Percentiles rank a stretch among this genome's conserved stretches.
These are phyloP conservation scores for Apamea anceps DNA, from an alignment of 2,888 invertebrate species.

Conservation along the genomic window DNA sequence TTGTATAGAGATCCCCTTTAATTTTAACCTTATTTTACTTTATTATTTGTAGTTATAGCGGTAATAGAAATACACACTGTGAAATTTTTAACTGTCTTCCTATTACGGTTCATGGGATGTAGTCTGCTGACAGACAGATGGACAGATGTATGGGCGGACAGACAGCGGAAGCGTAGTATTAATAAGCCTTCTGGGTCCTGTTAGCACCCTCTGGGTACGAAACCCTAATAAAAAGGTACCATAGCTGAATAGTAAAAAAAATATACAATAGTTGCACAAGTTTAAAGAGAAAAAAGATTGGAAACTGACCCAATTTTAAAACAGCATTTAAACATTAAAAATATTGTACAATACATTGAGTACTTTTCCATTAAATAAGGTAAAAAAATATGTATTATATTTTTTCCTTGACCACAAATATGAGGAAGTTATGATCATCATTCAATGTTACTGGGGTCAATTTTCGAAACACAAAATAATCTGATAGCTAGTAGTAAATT, in stretches of 20 bases:
- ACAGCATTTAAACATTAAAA: not conserved
- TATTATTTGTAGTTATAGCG: no score
- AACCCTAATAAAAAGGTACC: not conserved
- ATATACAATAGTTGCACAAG: accelerated
- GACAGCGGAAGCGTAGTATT: no score
- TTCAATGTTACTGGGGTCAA: not conserved
- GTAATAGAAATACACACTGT: no score
- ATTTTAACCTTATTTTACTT: no score
- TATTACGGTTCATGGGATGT: no score
- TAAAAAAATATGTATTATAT: not conserved
- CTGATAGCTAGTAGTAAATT: not conserved
- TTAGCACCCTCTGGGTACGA: no score
- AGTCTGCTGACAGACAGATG: no score
- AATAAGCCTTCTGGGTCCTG: no score
- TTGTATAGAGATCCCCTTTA: no score
- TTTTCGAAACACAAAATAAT: not conserved
- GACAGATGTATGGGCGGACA: no score
- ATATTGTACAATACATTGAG: not conserved
- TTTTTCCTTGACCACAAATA: not conserved
- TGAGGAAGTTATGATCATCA: not conserved
- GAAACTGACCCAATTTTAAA: not conserved
- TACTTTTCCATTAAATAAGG: no score
- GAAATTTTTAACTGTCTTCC: no score
- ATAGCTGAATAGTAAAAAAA: not conserved
- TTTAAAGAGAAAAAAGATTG: not conserved